These are phyloP conservation scores for Diploptera punctata DNA, from an alignment of 2,888 invertebrate species.

Conservation along the genomic window DNA sequence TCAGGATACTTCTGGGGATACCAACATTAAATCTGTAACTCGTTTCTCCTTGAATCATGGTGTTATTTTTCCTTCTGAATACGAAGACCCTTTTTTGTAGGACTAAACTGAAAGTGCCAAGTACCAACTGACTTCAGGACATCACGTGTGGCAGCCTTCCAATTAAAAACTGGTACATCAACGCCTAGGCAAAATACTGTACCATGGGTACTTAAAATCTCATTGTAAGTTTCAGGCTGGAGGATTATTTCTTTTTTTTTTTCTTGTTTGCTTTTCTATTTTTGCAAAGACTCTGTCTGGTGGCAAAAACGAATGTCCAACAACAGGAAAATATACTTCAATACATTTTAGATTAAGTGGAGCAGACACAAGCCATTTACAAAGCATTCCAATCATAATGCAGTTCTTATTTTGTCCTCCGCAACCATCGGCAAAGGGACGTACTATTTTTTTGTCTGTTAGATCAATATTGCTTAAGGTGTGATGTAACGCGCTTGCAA, in stretches of 20 bases:
- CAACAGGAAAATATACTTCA: background rate
- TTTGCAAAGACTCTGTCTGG: conserved; percentile 2
- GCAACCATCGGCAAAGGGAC: background rate
- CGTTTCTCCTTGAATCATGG: too few relatives aligned
- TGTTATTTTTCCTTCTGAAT: too few relatives aligned
- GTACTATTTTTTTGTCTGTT: too few relatives aligned
- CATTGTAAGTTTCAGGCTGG: background rate
- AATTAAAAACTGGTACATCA: background rate
- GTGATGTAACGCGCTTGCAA: background rate
- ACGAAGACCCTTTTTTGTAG: too few relatives aligned
- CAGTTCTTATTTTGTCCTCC: too few relatives aligned
- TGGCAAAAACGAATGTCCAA: background rate
- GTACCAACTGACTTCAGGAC: background rate
- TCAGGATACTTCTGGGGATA: too few relatives aligned
- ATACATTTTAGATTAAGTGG: background rate
- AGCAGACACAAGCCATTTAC: background rate
- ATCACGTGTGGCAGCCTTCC: background rate
- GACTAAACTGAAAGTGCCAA: conserved; percentile 3
- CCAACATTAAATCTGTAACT: too few relatives aligned
- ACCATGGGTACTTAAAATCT: background rate
- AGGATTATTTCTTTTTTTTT: background rate
- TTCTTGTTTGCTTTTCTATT: background rate
- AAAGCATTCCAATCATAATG: background rate
- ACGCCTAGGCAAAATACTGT: background rate
- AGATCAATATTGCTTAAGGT: too few relatives aligned